These are phyloP conservation scores for Magallana angulata DNA, from an alignment of 1,140 invertebrate species.

Conservation along the genomic window DNA sequence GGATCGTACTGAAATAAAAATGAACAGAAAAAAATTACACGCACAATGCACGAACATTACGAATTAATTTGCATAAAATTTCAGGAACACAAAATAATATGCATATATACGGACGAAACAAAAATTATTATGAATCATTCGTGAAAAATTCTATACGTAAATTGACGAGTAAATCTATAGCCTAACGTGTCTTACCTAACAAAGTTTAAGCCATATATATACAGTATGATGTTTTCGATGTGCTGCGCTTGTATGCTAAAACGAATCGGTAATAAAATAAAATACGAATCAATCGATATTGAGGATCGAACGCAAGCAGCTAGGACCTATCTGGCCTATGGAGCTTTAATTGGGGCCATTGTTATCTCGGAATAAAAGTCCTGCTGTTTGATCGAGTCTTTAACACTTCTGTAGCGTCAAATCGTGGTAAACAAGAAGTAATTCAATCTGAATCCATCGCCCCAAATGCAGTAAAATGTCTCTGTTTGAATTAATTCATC, in stretches of 20 bases:
- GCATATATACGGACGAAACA: background rate
- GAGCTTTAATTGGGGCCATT: background rate
- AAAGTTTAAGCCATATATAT: too few species aligned
- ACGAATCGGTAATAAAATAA: too few species aligned
- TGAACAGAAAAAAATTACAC: background rate
- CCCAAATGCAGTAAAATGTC: constrained; percentile 25
- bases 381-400: background rate
- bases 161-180: background rate
- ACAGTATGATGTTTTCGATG: too few species aligned
- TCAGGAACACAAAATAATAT: background rate
- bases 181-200: too few species aligned
- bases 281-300: background rate
- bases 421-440: constrained; percentile 21
- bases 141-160: background rate
- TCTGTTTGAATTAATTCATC: background rate
- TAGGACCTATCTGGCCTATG: background rate
- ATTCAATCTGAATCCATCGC: background rate
- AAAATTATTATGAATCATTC: background rate
- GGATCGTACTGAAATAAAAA: background rate
- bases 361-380: background rate
- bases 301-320: constrained; percentile 14
- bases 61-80: background rate
- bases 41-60: background rate
- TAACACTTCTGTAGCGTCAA: background rate
- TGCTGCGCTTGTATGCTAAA: too few species aligned